A percentile compares a stretch with the other conserved stretches of the same genome.
phyloP scores from a whole-genome alignment of 2,888 invertebrate species.

The Ariolimax columbianus region DNA sequence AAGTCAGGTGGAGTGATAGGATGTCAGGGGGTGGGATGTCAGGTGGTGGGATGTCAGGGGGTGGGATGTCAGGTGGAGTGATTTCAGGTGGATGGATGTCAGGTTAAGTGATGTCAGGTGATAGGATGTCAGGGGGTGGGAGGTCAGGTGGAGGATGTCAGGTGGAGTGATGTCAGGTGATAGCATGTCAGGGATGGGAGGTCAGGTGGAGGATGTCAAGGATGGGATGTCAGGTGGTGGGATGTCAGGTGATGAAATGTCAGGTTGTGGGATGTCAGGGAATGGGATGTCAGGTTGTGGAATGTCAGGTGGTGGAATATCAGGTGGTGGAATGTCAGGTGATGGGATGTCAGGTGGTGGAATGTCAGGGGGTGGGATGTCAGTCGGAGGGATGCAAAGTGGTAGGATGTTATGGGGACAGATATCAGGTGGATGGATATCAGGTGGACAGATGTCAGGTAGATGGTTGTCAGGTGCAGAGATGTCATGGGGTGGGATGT shows the following conservation, averaged over 20 bases:
- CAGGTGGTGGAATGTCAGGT: background rate
- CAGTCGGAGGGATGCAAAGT: background rate
- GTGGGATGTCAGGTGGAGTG: background rate
- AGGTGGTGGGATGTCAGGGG: background rate
- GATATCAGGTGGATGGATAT: background rate
- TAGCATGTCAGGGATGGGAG: background rate
- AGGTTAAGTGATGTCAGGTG: background rate
- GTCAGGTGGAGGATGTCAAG: too few relatives aligned
- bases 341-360: background rate
- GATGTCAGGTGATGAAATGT: background rate
- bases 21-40: too few relatives aligned
- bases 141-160: background rate
- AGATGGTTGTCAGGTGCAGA: background rate
- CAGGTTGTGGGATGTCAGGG: background rate
- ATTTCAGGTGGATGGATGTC: background rate
- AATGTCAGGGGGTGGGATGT: background rate
- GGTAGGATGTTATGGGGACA: too few relatives aligned
- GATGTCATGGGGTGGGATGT: background rate
- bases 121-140: background rate
- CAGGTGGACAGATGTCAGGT: background rate
- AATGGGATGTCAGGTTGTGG: background rate
- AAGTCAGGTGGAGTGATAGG: background rate
- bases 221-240: background rate
- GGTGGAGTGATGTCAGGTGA: background rate
- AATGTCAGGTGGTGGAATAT: background rate